Percentiles rank a stretch among this genome's conserved stretches.
Conservation (phyloP, 2,888 invertebrate species). For the Norana najaformis region DNA sequence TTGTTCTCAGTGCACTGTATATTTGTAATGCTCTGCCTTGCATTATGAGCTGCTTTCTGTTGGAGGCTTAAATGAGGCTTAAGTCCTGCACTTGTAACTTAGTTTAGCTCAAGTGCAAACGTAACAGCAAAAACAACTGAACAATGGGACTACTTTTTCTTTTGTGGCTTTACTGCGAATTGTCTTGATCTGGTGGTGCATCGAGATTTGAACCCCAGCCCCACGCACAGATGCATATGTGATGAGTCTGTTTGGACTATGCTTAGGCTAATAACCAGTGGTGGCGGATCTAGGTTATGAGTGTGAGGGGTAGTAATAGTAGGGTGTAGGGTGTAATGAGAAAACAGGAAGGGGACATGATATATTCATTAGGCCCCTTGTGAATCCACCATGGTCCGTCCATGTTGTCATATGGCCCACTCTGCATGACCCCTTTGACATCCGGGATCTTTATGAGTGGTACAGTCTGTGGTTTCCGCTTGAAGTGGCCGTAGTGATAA, state of each 20-base stretch:
- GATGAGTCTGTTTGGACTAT: background rate
- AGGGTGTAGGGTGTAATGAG: background rate
- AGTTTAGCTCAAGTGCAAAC: background rate
- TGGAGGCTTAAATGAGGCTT: background rate
- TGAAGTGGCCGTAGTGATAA: background rate
- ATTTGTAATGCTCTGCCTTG: background rate
- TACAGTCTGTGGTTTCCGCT: background rate
- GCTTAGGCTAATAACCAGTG: background rate
- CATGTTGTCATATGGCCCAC: too few species aligned
- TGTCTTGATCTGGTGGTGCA: background rate
- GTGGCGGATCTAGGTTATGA: background rate
- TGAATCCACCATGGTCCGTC: background rate
- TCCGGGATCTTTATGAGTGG: background rate
- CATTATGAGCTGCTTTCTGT: background rate
- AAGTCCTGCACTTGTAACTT: background rate
- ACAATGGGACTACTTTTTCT: background rate
- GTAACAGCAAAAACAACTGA: background rate
- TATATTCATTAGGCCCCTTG: background rate
- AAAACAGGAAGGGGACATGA: background rate
- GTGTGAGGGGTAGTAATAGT: too few species aligned
- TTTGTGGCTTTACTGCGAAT: background rate
- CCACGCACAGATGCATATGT: background rate
- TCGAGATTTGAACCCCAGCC: background rate
- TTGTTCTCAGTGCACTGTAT: background rate
- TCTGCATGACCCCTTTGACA: background rate